These are phyloP conservation scores for Tubulanus polymorphus DNA, from an alignment of 2,888 invertebrate genomes.

Conservation along the genomic window DNA sequence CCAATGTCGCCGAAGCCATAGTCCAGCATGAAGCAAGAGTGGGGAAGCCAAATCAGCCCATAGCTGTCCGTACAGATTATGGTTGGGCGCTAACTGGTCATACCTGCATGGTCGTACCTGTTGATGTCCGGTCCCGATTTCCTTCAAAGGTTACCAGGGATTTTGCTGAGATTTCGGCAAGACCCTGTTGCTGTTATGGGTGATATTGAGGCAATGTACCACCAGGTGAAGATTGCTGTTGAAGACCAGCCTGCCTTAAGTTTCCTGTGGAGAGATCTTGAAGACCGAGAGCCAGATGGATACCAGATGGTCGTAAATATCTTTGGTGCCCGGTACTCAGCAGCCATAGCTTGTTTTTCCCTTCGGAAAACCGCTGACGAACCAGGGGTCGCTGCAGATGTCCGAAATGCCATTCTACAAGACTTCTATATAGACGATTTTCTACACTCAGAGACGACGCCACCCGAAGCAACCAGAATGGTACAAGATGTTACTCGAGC, in stretches of 20 bases:
- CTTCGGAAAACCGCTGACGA: constrained; percentile 17
- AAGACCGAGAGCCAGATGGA: constrained; percentile 11
- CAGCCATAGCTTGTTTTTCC: constrained; percentile 19
- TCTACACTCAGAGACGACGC: not conserved
- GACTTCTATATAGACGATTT: constrained; percentile 11
- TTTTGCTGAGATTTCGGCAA: constrained; percentile 20
- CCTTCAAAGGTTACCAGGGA: constrained; percentile 18
- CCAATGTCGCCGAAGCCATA: too few relatives aligned
- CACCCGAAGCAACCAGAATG: not conserved
- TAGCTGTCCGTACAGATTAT: too few relatives aligned
- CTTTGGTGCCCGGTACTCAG: constrained; percentile 16
- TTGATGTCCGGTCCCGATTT: constrained; percentile 20
- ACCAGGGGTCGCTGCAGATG: not conserved
- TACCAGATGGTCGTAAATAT: constrained; percentile 20
- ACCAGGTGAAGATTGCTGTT: constrained; percentile 19
- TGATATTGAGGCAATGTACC: constrained; percentile 24
- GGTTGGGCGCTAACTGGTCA: too few relatives aligned
- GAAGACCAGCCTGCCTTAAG: constrained; percentile 19
- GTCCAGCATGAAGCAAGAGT: too few relatives aligned
- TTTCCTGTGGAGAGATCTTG: constrained; percentile 23
- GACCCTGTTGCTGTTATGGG: constrained; percentile 17
- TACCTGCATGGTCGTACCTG: too few relatives aligned
- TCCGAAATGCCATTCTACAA: not conserved
- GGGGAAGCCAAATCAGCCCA: too few relatives aligned
- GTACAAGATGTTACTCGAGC: too few relatives aligned